phyloP scores from a whole-genome alignment of 2,797 vertebrate species.

The Anguilla obscura region DNA sequence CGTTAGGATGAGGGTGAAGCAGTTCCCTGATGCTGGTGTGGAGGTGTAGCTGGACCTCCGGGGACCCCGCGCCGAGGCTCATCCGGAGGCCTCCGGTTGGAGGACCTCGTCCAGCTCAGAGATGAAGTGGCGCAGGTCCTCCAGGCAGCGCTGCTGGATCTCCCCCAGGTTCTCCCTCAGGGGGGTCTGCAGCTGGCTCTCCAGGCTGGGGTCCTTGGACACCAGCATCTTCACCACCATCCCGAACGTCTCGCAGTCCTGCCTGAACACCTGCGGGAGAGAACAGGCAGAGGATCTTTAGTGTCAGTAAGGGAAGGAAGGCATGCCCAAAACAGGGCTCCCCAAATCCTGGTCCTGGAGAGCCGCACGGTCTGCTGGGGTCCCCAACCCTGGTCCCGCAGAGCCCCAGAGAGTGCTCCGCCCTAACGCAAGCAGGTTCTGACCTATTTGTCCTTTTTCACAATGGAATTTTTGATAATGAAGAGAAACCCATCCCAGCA shows the following conservation, averaged over 20 bases:
- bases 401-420: no score
- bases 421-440: neutral
- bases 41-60: neutral
- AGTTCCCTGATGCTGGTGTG: neutral
- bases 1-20: neutral
- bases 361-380: no score
- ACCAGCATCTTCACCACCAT: constrained; percentile 95
- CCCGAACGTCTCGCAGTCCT: constrained; percentile 92
- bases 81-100: neutral
- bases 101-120: constrained; percentile 76
- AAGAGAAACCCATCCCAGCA: neutral
- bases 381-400: neutral
- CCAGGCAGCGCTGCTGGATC: constrained; percentile 84
- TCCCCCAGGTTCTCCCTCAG: constrained; percentile 82
- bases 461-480: neutral
- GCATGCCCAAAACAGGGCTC: neutral
- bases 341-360: neutral
- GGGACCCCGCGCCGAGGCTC: neutral
- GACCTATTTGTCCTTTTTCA: neutral
- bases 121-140: constrained; percentile 85
- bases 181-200: constrained; percentile 80
- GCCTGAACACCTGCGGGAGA: constrained; percentile 78
- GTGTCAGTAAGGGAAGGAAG: neutral
- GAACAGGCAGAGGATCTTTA: neutral
- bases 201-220: constrained; percentile 84